Conservation (phyloP, 2,888 invertebrate genomes). For the Dynastes grantii region DNA sequence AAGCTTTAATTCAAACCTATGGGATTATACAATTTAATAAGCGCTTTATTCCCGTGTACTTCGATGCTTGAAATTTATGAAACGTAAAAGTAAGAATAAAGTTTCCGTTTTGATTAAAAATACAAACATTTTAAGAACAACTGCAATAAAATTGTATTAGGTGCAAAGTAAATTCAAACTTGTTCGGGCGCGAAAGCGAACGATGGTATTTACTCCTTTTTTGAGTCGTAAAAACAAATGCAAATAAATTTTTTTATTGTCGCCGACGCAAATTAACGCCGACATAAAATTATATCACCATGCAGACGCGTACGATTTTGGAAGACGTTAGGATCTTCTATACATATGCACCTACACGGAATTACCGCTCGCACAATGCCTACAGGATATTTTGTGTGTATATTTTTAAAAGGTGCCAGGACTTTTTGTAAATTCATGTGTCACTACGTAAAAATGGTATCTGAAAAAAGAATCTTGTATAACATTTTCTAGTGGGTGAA, state of each 20-base stretch:
- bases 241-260: conserved; percentile 38
- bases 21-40: conserved; percentile 53
- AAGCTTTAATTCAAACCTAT: conserved; percentile 51
- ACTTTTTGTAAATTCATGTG: no score
- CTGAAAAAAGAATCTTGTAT: no score
- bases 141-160: conserved; percentile 40
- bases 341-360: conserved; percentile 17
- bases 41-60: conserved; percentile 51
- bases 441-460: no score
- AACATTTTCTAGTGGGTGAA: no score
- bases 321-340: conserved; percentile 5
- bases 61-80: conserved; percentile 52
- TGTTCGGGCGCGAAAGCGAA: conserved; percentile 13
- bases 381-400: neutral
- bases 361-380: neutral
- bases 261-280: conserved; percentile 1
- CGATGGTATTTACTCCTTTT: conserved; percentile 13
- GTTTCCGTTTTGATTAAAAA: conserved; percentile 46
- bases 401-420: no score
- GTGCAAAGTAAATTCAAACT: conserved; percentile 39
- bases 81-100: conserved; percentile 50
- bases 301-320: neutral
- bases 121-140: conserved; percentile 46
- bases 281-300: conserved; percentile 16
- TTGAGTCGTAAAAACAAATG: conserved; percentile 35